phyloP scores from a whole-genome alignment of 2,797 vertebrate genomes.

The Macropus fuliginosus region DNA sequence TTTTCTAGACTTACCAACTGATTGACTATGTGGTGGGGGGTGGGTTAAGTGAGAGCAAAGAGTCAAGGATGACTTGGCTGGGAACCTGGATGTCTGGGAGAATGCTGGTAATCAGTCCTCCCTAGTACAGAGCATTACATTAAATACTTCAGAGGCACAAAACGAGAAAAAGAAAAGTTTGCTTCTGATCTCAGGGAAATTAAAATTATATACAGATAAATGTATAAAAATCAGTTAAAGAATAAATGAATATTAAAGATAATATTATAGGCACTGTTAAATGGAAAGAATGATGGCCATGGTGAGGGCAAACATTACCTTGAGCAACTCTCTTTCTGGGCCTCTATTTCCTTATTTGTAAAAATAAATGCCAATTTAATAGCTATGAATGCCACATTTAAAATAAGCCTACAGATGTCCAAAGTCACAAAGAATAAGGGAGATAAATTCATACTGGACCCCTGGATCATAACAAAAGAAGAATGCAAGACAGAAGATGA shows the following conservation, averaged over 20 bases:
- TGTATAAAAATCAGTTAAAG: conserved; percentile 40
- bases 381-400: background rate
- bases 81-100: background rate
- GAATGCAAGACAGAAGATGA: background rate
- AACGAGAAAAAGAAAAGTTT: conserved; percentile 52
- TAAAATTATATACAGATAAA: conserved; percentile 18
- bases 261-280: background rate
- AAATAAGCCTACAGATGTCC: conserved; percentile 12
- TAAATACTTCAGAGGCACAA: background rate
- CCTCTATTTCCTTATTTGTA: background rate
- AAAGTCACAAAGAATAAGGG: conserved; percentile 27
- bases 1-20: background rate
- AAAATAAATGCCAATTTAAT: background rate
- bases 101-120: background rate
- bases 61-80: background rate
- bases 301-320: background rate
- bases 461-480: background rate
- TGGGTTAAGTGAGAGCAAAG: background rate
- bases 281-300: background rate
- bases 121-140: background rate
- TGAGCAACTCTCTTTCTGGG: background rate
- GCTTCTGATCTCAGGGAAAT: background rate
- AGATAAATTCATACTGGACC: background rate
- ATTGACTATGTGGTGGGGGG: background rate
- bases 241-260: background rate